These are phyloP conservation scores for Falcunculus frontatus DNA, from an alignment of 2,113 vertebrate species.

Conservation along the genomic window DNA sequence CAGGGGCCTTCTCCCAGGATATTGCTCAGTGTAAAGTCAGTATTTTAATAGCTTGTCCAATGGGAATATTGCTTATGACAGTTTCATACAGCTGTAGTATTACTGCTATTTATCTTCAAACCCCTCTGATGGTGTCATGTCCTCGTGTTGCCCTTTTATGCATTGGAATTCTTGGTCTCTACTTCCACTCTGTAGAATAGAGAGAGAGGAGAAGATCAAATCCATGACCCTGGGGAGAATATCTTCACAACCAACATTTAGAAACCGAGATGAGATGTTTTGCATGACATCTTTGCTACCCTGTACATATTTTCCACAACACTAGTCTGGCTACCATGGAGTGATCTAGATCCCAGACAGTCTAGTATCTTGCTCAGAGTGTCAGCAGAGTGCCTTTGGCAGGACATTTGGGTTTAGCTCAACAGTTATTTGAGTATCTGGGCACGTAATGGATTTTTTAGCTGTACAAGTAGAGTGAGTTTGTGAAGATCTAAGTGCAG, in stretches of 20 bases:
- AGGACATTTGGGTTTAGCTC: neutral
- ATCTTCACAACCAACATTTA: neutral
- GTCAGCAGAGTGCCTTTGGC: neutral
- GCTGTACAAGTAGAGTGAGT: neutral
- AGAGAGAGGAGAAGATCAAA: neutral
- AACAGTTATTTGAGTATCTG: neutral
- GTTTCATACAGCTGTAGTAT: constrained; percentile 58
- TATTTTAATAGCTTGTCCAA: constrained; percentile 45
- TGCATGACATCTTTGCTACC: neutral
- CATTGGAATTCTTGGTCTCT: neutral
- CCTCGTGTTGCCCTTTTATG: neutral
- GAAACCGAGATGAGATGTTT: neutral
- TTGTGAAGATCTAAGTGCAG: neutral
- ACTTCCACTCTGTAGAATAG: neutral
- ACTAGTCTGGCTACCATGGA: neutral
- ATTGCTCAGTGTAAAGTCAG: constrained; percentile 30
- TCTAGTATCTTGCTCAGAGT: neutral
- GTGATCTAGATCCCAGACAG: neutral
- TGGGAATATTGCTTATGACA: constrained; percentile 61
- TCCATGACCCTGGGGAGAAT: neutral
- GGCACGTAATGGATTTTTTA: neutral
- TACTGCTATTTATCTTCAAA: constrained; percentile 65
- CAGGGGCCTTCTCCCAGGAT: constrained; percentile 28
- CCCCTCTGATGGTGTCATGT: neutral
- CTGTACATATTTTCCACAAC: neutral